These are phyloP conservation scores for Sturnus vulgaris DNA, from an alignment of 2,113 vertebrate genomes.

Conservation along the genomic window DNA sequence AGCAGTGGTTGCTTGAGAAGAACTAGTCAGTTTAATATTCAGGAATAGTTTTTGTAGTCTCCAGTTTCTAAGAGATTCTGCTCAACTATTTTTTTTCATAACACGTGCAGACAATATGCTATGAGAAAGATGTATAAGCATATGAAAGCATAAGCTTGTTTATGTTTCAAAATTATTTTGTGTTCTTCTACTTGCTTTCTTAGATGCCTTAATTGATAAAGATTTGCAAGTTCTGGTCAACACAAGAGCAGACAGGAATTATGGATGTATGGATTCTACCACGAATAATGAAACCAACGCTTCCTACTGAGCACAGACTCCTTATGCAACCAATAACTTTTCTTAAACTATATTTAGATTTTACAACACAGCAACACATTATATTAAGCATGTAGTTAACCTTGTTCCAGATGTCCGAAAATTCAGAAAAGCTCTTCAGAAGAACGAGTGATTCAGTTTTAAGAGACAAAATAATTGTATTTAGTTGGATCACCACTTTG, in stretches of 20 bases:
- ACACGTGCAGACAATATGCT: neutral
- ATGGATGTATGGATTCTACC: neutral
- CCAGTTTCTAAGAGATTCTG: neutral
- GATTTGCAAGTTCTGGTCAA: neutral
- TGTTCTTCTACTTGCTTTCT: neutral
- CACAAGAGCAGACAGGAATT: neutral
- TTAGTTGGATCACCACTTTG: slow-evolving; percentile 77
- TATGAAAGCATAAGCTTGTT: neutral
- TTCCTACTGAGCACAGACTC: neutral
- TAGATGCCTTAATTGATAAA: neutral
- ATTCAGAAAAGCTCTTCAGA: slow-evolving; percentile 70
- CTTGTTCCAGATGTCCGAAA: slow-evolving; percentile 82
- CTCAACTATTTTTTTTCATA: neutral
- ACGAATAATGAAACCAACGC: neutral
- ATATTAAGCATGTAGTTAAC: slow-evolving; percentile 34
- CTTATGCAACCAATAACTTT: neutral
- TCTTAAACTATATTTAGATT: neutral
- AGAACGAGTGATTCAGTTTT: slow-evolving; percentile 63
- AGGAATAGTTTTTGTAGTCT: neutral
- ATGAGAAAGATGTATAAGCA: neutral
- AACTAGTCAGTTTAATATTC: neutral
- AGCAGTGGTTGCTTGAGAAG: neutral
- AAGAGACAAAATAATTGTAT: slow-evolving; percentile 71
- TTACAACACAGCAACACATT: neutral
- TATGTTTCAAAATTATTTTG: neutral